These are phyloP conservation scores for Gryllus longicercus DNA, from an alignment of 2,888 invertebrate species.

Conservation along the genomic window DNA sequence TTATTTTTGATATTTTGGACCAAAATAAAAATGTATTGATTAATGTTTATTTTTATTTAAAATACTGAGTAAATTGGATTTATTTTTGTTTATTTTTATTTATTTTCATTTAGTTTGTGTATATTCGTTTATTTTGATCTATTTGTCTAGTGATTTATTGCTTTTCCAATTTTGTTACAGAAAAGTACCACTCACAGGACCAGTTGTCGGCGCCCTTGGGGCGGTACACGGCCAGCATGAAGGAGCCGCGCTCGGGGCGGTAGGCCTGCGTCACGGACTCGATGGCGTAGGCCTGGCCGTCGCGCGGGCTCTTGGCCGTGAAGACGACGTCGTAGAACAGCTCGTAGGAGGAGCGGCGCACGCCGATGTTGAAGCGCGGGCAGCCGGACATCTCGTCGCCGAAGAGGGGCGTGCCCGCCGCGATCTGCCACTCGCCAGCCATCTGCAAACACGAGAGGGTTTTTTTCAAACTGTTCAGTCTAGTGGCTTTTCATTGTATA, in stretches of 20 bases:
- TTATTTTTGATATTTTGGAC: too few relatives aligned
- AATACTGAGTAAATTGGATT: too few relatives aligned
- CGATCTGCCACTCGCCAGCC: conserved; percentile 3
- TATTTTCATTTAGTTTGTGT: too few relatives aligned
- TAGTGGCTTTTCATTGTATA: too few relatives aligned
- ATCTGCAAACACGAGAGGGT: background rate
- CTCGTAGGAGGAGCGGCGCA: background rate
- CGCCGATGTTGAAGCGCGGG: background rate
- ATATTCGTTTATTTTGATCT: too few relatives aligned
- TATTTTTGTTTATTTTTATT: too few relatives aligned
- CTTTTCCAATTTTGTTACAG: too few relatives aligned
- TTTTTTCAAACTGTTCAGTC: too few relatives aligned
- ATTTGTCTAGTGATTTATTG: too few relatives aligned
- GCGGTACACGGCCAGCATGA: background rate
- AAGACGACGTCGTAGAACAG: conserved; percentile 5
- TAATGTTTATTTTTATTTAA: too few relatives aligned
- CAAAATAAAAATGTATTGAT: too few relatives aligned
- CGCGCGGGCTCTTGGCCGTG: background rate
- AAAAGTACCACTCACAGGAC: background rate
- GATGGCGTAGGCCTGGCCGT: background rate
- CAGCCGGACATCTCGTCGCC: background rate
- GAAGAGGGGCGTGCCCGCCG: background rate
- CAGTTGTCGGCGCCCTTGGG: background rate
- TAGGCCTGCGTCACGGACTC: background rate
- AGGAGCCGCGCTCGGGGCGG: background rate